Conservation (phyloP, 2,797 vertebrate genomes). For the Esox lucius region DNA sequence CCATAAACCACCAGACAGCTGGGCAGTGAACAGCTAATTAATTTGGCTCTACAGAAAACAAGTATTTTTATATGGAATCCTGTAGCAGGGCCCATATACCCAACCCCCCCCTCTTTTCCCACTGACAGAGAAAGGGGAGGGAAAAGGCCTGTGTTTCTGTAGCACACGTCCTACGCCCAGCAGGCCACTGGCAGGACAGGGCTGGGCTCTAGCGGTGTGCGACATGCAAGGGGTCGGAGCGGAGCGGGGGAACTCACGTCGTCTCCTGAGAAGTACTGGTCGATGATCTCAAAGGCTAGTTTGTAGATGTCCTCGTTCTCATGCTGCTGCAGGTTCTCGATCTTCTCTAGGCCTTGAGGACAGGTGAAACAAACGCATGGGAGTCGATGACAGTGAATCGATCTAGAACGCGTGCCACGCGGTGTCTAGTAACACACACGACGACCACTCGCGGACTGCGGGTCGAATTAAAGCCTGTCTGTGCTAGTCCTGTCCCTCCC, state of each 20-base stretch:
- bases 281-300: constrained; percentile 90
- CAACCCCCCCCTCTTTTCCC: constrained; percentile 31
- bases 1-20: background rate
- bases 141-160: constrained; percentile 64
- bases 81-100: constrained; percentile 38
- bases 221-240: background rate
- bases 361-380: background rate
- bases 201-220: constrained; percentile 64
- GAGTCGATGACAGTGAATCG: background rate
- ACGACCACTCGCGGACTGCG: background rate
- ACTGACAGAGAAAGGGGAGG: constrained; percentile 52
- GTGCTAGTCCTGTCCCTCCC: background rate
- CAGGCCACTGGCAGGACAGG: constrained; percentile 50
- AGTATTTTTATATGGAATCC: background rate
- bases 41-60: background rate
- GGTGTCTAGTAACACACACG: background rate
- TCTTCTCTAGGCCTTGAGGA: constrained; percentile 82
- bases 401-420: background rate
- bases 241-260: constrained; percentile 79
- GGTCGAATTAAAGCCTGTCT: too few relatives aligned
- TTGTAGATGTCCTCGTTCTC: constrained; percentile 93
- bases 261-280: constrained; percentile 92
- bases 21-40: background rate
- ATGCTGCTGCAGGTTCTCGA: constrained; percentile 88
- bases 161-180: constrained; percentile 68